Conservation (phyloP, 2,888 invertebrate genomes). For the Tenthredo mesomela region DNA sequence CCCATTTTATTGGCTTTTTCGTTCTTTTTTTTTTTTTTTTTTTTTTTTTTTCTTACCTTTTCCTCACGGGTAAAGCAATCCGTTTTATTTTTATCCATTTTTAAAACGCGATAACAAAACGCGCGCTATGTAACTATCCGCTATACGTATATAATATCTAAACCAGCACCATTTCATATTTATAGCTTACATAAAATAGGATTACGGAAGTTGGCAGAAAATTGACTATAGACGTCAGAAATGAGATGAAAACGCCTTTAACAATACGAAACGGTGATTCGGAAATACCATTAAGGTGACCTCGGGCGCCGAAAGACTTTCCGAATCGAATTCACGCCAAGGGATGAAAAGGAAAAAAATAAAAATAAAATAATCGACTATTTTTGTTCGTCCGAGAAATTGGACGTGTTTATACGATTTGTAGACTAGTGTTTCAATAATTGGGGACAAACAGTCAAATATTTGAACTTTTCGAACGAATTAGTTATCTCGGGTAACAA, state of each 20-base stretch:
- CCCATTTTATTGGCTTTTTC: slow-evolving; percentile 41
- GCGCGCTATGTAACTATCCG: neutral
- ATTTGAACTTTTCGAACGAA: slow-evolving; percentile 23
- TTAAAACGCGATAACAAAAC: slow-evolving; percentile 14
- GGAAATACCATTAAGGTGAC: slow-evolving; percentile 7
- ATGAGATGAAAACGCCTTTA: neutral
- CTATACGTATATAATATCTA: neutral
- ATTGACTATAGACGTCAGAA: slow-evolving; percentile 2
- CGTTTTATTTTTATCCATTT: slow-evolving; percentile 41
- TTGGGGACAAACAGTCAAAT: slow-evolving; percentile 43
- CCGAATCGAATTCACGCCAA: neutral
- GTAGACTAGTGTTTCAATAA: neutral
- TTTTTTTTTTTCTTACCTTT: neutral
- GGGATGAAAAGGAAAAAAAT: neutral
- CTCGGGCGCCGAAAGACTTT: neutral
- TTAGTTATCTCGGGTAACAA: slow-evolving; percentile 11
- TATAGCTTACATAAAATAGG: slow-evolving; percentile 9
- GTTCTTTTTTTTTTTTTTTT: neutral
- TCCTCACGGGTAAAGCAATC: neutral
- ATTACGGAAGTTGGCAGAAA: neutral
- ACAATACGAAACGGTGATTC: slow-evolving; percentile 14
- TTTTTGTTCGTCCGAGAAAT: neutral
- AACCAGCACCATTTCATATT: neutral
- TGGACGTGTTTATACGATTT: neutral
- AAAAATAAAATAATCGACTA: slow-evolving; percentile 20